phyloP scores from a whole-genome alignment of 2,888 invertebrate genomes.

The Ophioninae sp. region DNA sequence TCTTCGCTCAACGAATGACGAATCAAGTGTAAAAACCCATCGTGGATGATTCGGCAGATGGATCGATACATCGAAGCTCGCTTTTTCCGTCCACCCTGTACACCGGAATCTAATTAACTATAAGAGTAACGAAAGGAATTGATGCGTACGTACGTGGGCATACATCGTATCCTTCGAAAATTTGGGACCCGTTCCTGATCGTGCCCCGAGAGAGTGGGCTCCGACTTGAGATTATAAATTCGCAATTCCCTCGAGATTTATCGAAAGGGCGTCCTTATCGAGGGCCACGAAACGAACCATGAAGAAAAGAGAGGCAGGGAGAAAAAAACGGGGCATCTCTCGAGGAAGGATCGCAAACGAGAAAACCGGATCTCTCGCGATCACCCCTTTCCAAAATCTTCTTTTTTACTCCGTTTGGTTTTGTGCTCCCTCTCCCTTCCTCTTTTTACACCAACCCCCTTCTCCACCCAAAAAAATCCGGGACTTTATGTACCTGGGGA shows the following conservation, averaged over 20 bases:
- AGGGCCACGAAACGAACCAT: constrained; percentile 17
- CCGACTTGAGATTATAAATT: constrained; percentile 49
- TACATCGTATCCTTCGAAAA: constrained; percentile 7
- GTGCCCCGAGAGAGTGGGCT: constrained; percentile 9
- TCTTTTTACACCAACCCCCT: no score
- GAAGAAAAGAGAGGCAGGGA: background rate
- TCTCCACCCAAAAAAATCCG: no score
- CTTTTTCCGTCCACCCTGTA: constrained; percentile 1
- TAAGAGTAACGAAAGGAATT: constrained; percentile 25
- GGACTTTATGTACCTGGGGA: no score
- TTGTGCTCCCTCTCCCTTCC: no score
- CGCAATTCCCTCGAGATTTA: constrained; percentile 45
- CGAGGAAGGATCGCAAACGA: no score
- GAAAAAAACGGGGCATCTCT: no score
- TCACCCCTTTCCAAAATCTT: no score
- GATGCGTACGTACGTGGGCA: constrained; percentile 20
- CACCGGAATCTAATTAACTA: constrained; percentile 25
- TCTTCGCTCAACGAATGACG: background rate
- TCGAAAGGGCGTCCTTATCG: constrained; percentile 54
- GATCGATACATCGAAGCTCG: background rate
- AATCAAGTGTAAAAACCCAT: background rate
- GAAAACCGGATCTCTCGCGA: no score
- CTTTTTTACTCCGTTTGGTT: no score
- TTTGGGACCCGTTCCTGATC: constrained; percentile 5
- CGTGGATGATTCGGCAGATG: background rate